Base-by-base conservation (phyloP, 2,797 vertebrate species). In the Coregonus suidteri region DNA sequence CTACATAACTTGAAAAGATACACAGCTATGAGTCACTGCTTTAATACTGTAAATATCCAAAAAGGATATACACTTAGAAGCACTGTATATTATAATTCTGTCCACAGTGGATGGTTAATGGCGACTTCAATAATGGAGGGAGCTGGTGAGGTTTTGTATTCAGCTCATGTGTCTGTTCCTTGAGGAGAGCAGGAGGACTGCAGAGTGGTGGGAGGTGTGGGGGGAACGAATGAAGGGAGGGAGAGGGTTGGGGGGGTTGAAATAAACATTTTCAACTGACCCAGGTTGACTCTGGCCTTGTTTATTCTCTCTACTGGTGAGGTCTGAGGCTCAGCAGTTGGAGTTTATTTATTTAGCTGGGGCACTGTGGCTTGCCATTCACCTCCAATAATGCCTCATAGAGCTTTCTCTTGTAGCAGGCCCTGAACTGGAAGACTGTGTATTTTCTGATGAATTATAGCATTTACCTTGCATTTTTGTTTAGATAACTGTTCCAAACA, bases 251-350 rank as follows among this genome's bases (percentile, higher is more conserved):
- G 79, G 81, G 79, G 81, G 71, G 87, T 77, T 93, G 94, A 94
- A 94, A 91, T 95, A 94, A 95, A 94, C 94, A 94, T 94, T 94
- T 94, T 91, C 90, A 93, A 92, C 91, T 93, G 93, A 95, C 94
- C 93, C 93, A 94, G 91, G 93, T 92, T 93, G 93, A 94, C 94
- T 94, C 93, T 88, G 86, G 88, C 88, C 92, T 94, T 95, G 94
- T 95, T 95, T 95, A 94, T 95, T 94, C 94, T 95, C 93, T 94
- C 95, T 91, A 93, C 94, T 92, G 90, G 94, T 95, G 94, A 95
- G 94, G 94, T 95, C 94, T 86, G 88, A 59, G 91, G 88, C 93
- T 91, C 90, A 89, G 92, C 93, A 87, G 90, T 89, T 90, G 84
- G 89, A 93, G 94, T 95, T 95, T 95, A 95, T 95, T 95, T 95